A percentile compares a stretch with the other conserved stretches of the same genome.
phyloP scores from a whole-genome alignment of 2,888 invertebrate genomes.

The Nemotelus nigrinus region DNA sequence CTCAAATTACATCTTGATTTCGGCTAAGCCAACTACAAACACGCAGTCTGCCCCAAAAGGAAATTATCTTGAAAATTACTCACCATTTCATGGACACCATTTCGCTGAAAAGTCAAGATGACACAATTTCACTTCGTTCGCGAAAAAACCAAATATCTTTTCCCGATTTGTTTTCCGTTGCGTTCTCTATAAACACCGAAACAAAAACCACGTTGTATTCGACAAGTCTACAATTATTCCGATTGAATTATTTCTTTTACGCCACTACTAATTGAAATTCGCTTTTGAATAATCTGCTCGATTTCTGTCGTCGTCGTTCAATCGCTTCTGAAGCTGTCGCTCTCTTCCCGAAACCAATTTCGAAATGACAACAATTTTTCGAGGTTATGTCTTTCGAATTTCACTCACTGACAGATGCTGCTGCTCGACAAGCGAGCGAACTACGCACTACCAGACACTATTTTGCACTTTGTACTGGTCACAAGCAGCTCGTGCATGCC shows the following conservation, averaged over 20 bases:
- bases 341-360: not conserved
- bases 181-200: not conserved
- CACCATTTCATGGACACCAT: slow-evolving; percentile 23
- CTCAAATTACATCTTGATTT: not conserved
- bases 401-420: slow-evolving; percentile 26
- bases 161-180: not conserved
- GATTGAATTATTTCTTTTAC: not conserved
- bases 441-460: slow-evolving; percentile 11
- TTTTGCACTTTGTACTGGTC: slow-evolving; percentile 13
- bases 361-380: slow-evolving; percentile 38
- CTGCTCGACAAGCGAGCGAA: not conserved
- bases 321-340: slow-evolving; percentile 1
- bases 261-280: not conserved
- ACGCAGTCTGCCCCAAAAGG: not conserved
- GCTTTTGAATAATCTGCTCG: slow-evolving; percentile 1
- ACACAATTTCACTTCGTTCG: slow-evolving; percentile 18
- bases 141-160: slow-evolving; percentile 3
- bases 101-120: slow-evolving; percentile 24
- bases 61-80: slow-evolving; percentile 2
- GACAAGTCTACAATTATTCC: not conserved
- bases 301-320: not conserved
- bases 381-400: slow-evolving; percentile 30
- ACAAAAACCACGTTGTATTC: not conserved
- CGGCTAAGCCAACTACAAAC: not conserved
- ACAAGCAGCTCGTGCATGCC: no score